Conservation (phyloP, 2,797 vertebrate species). For the Potorous gilbertii region DNA sequence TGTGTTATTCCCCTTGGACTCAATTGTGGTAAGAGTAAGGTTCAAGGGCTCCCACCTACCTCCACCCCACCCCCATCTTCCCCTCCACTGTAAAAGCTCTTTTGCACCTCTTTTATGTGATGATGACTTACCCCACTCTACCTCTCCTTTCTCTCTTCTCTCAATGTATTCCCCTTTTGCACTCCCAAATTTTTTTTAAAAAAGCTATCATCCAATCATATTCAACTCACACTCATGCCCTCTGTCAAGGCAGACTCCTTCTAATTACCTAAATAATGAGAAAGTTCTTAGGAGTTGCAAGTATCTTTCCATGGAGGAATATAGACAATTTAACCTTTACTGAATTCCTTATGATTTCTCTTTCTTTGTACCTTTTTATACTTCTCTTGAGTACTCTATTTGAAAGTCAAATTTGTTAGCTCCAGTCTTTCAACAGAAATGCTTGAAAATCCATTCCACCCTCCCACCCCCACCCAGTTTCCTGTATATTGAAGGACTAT, state of each 20-base stretch:
- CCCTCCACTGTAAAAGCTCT: not conserved
- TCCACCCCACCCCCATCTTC: not conserved
- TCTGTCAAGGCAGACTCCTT: not conserved
- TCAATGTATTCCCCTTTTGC: no score
- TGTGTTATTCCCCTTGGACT: not conserved
- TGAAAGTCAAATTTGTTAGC: not conserved
- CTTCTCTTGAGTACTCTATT: not conserved
- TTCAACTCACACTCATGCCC: not conserved
- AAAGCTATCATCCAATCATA: not conserved
- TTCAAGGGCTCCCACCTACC: not conserved
- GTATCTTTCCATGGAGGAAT: not conserved
- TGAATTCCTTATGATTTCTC: not conserved
- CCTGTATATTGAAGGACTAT: not conserved
- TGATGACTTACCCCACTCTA: not conserved
- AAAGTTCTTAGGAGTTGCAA: not conserved
- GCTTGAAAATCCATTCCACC: no score
- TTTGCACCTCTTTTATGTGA: not conserved
- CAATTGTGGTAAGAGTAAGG: not conserved
- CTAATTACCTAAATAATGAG: not conserved
- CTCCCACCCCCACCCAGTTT: no score
- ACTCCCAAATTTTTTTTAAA: not conserved
- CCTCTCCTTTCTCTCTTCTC: not conserved
- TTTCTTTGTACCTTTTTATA: not conserved
- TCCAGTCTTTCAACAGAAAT: not conserved
- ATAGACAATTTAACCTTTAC: not conserved